A percentile compares a stretch with the other conserved stretches of the same genome.
Evolutionary conservation across 2,888 invertebrate genomes (phyloP).

Genomic region (Trimorus sp.): DNA sequence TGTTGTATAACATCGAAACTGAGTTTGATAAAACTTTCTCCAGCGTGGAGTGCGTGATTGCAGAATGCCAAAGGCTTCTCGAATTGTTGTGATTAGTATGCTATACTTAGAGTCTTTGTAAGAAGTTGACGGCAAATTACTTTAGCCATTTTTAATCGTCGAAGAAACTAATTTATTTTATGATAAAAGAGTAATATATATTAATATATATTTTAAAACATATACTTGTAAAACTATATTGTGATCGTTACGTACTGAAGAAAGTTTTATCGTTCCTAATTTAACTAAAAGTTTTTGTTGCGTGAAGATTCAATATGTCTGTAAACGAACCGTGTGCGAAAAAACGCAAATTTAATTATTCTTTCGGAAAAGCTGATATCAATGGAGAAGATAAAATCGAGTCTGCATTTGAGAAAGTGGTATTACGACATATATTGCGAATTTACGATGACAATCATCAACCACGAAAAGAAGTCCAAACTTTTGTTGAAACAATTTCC

Average conservation of each 20-base stretch:
- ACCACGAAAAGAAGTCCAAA: slow-evolving; percentile 11
- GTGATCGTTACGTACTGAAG: too few species aligned
- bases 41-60: slow-evolving; percentile 9
- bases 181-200: too few species aligned
- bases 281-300: too few species aligned
- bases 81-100: too few species aligned
- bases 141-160: neutral
- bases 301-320: neutral
- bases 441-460: slow-evolving; percentile 6
- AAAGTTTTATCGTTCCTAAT: too few species aligned
- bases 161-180: neutral
- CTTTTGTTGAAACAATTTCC: slow-evolving; percentile 1
- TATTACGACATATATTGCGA: slow-evolving; percentile 1
- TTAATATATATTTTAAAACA: too few species aligned
- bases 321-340: slow-evolving; percentile 3
- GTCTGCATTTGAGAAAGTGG: neutral
- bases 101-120: neutral
- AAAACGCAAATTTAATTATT: neutral
- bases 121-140: neutral
- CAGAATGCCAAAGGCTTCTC: neutral
- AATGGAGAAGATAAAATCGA: neutral
- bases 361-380: neutral
- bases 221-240: too few species aligned
- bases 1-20: slow-evolving; percentile 33
- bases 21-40: slow-evolving; percentile 36